Evolutionary conservation across 2,113 vertebrate genomes (phyloP), one percentile per base, ranked within the genome.

Genomic region (Chaenogobius annularis): DNA sequence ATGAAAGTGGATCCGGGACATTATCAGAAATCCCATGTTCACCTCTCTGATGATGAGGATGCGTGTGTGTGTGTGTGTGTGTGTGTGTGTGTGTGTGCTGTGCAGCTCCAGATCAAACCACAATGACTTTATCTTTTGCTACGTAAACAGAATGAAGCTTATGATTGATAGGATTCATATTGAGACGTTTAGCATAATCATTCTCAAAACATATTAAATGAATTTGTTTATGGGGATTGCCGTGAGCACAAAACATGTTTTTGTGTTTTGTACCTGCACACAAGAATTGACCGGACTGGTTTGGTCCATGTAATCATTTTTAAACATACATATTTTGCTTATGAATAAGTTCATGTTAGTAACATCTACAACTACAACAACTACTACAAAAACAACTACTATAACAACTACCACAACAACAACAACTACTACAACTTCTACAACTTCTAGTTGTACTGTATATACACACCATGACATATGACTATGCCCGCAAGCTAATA

Each of bases 11-110:
- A 93, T 89, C 87, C 68, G 70, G 84, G 81, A 92, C 87, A 89
- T 93, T 85, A 92, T 76, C 82, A 88, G 87, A 92, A 92, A 93
- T 92, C 91, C 86, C 78, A 83, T 88, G 89, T 92, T 90, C 89
- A 85, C 84, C 83, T 79, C 31, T 78, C 23, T 73, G 17, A 80
- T 22, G 9, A 4, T 23, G 55, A 13, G 55, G 13, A 20, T 56
- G 55, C 10, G 52, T 55, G 52, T 22, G 52, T 55, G 52, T 23
- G 10, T 22, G 54, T 12, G 65, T 62, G n/a, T 74, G 73, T 17
- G 11, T 17, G 70, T 65, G 64, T 40, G 37, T 40, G 37, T 40
- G 37, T 40, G 37, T 40, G 37, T 40, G 37, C n/a, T 40, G 37
- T 40, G 37, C 37, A 9, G 66, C 66, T 75, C 82, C 71, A 68